Evolutionary conservation across 2,113 vertebrate genomes (phyloP).

Genomic region (Piprites chloris): DNA sequence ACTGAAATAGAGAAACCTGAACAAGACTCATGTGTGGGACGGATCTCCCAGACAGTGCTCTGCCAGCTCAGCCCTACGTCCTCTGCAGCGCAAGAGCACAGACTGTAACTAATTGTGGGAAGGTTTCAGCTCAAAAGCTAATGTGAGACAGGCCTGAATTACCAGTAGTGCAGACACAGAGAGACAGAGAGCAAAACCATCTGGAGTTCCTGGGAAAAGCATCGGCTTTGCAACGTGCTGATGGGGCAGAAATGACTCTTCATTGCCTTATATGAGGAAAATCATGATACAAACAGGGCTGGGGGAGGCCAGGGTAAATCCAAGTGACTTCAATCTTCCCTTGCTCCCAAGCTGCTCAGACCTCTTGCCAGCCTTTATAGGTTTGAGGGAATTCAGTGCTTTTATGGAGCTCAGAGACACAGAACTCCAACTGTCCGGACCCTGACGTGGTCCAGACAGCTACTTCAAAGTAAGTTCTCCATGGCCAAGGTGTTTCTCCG

Average conservation of each 20-base stretch:
- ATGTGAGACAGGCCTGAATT: conserved; percentile 39
- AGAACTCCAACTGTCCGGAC: background rate
- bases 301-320: background rate
- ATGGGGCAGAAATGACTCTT: conserved; percentile 31
- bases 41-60: conserved; percentile 12
- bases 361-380: background rate
- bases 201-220: conserved; percentile 41
- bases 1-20: conserved; percentile 41
- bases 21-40: background rate
- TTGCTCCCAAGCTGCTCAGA: background rate
- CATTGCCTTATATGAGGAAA: background rate
- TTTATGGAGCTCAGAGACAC: background rate
- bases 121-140: conserved; percentile 25
- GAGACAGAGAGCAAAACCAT: conserved; percentile 39
- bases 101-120: conserved; percentile 28
- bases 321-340: background rate
- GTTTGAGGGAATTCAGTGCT: background rate
- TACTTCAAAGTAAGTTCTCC: background rate
- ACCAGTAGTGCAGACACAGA: conserved; percentile 20
- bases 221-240: background rate
- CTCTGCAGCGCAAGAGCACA: conserved; percentile 11
- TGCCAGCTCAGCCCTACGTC: conserved; percentile 49
- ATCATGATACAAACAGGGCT: background rate
- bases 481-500: background rate
- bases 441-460: background rate